phyloP scores from a whole-genome alignment of 2,113 vertebrate species.

The Percopsis transmontana region DNA sequence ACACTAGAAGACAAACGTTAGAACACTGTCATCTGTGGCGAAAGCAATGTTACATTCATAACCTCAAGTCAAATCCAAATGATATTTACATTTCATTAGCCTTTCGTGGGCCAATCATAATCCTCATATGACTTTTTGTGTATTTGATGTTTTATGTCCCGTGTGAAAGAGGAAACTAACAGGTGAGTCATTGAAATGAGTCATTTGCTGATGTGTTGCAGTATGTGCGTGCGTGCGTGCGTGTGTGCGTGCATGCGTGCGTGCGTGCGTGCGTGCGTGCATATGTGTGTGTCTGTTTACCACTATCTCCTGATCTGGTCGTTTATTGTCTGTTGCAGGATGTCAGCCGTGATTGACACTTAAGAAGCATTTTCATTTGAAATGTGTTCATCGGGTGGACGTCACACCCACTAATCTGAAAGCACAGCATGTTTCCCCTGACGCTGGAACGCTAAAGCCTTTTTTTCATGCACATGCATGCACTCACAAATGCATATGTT shows the following conservation, averaged over 20 bases:
- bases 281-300: background rate
- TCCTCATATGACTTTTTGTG: background rate
- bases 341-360: background rate
- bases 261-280: background rate
- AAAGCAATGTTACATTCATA: background rate
- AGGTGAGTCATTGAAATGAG: constrained; percentile 17
- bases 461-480: constrained; percentile 3
- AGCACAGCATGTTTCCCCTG: background rate
- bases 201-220: background rate
- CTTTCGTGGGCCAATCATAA: background rate
- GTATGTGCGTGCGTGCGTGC: background rate
- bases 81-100: background rate
- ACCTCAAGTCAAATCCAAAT: background rate
- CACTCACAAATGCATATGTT: background rate
- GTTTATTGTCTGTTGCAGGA: constrained; percentile 4
- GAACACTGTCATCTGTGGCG: background rate
- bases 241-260: background rate
- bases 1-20: background rate
- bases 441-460: too few relatives aligned
- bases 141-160: background rate
- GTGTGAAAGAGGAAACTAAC: background rate
- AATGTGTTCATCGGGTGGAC: background rate
- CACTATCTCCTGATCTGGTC: background rate
- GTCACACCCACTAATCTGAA: constrained; percentile 10
- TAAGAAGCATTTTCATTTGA: background rate